A percentile compares a stretch with the other conserved stretches of the same genome.
These are phyloP conservation scores for Noctua fimbriata DNA, from an alignment of 2,888 invertebrate genomes.

Conservation along the genomic window DNA sequence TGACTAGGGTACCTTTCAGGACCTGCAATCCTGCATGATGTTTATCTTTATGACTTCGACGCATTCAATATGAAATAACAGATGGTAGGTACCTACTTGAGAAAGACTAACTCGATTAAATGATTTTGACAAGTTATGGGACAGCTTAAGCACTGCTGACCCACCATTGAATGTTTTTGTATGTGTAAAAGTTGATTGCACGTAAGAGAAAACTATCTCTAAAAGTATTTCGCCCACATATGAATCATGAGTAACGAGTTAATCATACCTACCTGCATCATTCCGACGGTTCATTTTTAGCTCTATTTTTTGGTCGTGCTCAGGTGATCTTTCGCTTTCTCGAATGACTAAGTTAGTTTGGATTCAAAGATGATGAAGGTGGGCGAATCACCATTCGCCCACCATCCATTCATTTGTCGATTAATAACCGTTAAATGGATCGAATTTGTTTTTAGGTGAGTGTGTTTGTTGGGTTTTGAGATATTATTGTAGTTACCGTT, in stretches of 20 bases:
- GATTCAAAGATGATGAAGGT: conserved; percentile 46
- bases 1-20: not conserved
- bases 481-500: conserved; percentile 15
- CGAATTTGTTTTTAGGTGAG: conserved; percentile 8
- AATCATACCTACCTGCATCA: conserved; percentile 54
- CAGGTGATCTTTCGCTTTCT: conserved; percentile 61
- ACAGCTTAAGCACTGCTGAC: not conserved
- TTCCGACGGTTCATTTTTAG: conserved; percentile 52
- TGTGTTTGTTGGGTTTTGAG: conserved; percentile 7
- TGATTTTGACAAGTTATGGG: not conserved
- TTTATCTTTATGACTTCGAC: not conserved
- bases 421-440: conserved; percentile 48
- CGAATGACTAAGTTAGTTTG: conserved; percentile 62
- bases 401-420: conserved; percentile 50
- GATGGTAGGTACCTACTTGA: not conserved
- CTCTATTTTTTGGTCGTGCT: conserved; percentile 57
- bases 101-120: not conserved
- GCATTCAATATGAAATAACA: not conserved
- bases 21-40: not conserved
- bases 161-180: not conserved
- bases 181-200: conserved; percentile 11
- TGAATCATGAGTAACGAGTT: conserved; percentile 59
- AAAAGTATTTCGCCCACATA: conserved; percentile 45
- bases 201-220: conserved; percentile 32
- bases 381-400: conserved; percentile 42